Evolutionary conservation across 1,140 invertebrate genomes (phyloP).

Genomic region (Probaryconus sp.): DNA sequence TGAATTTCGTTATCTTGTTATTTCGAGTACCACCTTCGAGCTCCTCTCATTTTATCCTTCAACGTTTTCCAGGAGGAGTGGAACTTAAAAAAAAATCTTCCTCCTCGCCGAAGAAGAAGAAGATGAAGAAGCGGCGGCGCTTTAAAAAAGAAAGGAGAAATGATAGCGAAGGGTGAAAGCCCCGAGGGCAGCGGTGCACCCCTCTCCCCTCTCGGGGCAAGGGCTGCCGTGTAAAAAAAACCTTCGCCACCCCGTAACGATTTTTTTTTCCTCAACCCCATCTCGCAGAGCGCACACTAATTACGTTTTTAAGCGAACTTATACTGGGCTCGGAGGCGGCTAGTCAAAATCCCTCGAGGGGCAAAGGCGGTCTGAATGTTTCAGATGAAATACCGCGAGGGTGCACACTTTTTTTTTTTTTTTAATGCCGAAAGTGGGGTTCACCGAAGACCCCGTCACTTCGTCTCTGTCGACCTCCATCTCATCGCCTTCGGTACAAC

Average conservation of each 20-base stretch:
- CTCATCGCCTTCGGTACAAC: conserved; percentile 34
- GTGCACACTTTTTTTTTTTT: conserved; percentile 49
- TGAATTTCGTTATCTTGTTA: conserved; percentile 54
- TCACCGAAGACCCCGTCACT: conserved; percentile 36
- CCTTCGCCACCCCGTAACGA: conserved; percentile 71
- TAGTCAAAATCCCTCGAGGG: conserved; percentile 50
- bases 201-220: too few relatives aligned
- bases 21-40: conserved; percentile 33
- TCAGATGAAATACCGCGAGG: conserved; percentile 64
- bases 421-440: conserved; percentile 46
- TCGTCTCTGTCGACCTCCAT: conserved; percentile 27
- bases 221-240: conserved; percentile 68
- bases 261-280: conserved; percentile 75
- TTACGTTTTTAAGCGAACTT: conserved; percentile 78
- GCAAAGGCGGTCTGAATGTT: conserved; percentile 45
- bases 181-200: conserved; percentile 60
- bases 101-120: conserved; percentile 31
- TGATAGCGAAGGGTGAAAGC: conserved; percentile 64
- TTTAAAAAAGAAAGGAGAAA: conserved; percentile 42
- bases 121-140: too few relatives aligned
- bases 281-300: conserved; percentile 74
- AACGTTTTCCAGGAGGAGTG: conserved; percentile 28
- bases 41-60: conserved; percentile 50
- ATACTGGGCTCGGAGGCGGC: conserved; percentile 54
- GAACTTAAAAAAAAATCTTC: conserved; percentile 48